These are phyloP conservation scores for Gymnarchus niloticus DNA, from an alignment of 2,113 vertebrate species.

Conservation along the genomic window DNA sequence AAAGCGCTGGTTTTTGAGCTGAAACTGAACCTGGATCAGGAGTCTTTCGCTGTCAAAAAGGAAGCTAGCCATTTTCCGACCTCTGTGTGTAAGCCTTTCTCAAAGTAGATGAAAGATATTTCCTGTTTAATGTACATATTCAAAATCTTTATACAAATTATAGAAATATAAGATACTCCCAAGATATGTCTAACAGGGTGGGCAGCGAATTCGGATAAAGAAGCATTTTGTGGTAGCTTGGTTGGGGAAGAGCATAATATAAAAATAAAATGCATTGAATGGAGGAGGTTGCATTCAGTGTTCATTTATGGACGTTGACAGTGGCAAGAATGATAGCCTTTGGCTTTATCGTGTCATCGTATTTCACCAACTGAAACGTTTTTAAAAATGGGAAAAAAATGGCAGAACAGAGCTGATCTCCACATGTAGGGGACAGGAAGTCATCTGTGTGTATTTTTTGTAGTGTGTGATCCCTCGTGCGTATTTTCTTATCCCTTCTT, in stretches of 20 bases:
- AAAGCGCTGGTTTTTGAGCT: neutral
- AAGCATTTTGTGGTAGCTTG: neutral
- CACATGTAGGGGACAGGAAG: neutral
- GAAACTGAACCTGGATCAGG: neutral
- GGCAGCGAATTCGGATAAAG: neutral
- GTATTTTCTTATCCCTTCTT: constrained; percentile 3
- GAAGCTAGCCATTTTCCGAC: neutral
- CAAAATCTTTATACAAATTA: neutral
- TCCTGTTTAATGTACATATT: constrained; percentile 8
- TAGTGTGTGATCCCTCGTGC: constrained; percentile 14
- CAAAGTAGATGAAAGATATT: neutral
- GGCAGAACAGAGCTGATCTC: neutral
- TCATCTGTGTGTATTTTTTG: constrained; percentile 6
- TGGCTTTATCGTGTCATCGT: neutral
- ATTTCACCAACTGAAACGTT: neutral
- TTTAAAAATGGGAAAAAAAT: neutral
- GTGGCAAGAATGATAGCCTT: constrained; percentile 5
- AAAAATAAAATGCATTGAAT: neutral
- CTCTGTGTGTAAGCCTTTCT: neutral
- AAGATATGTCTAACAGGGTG: neutral
- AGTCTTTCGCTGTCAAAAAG: neutral
- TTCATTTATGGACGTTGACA: neutral
- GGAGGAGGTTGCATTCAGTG: neutral
- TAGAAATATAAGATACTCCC: neutral
- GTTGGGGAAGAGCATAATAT: neutral